These are phyloP conservation scores for Procavia capensis DNA, from an alignment of 2,113 vertebrate genomes.

Conservation along the genomic window DNA sequence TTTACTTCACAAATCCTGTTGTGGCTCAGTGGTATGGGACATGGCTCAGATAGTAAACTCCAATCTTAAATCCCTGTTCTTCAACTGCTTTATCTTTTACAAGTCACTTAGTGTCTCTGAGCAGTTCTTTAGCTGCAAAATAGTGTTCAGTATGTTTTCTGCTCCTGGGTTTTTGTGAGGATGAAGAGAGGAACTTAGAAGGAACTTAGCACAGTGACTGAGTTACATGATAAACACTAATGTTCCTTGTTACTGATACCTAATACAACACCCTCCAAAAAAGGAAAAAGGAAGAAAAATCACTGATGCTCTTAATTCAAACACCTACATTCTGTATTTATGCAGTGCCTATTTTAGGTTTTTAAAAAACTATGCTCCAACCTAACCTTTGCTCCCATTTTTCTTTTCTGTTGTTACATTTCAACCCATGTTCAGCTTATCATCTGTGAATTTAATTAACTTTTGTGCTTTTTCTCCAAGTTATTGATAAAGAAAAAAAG, in stretches of 20 bases:
- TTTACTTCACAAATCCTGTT: neutral
- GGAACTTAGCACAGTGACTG: neutral
- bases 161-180: neutral
- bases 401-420: slow-evolving; percentile 1
- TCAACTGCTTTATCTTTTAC: neutral
- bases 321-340: neutral
- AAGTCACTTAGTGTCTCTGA: neutral
- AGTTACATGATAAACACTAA: neutral
- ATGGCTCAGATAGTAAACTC: neutral
- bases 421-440: neutral
- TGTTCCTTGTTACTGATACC: neutral
- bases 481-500: neutral
- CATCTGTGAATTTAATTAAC: slow-evolving; percentile 39
- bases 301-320: neutral
- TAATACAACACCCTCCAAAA: neutral
- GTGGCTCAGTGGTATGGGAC: neutral
- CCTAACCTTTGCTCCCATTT: slow-evolving; percentile 27
- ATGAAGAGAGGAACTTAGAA: neutral
- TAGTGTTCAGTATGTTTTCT: neutral
- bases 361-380: slow-evolving; percentile 26
- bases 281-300: neutral
- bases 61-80: neutral
- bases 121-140: neutral
- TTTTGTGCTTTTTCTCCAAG: neutral
- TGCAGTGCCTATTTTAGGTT: neutral